These are phyloP conservation scores for Aphodius sticticus DNA, from an alignment of 2,888 invertebrate species.

Conservation along the genomic window DNA sequence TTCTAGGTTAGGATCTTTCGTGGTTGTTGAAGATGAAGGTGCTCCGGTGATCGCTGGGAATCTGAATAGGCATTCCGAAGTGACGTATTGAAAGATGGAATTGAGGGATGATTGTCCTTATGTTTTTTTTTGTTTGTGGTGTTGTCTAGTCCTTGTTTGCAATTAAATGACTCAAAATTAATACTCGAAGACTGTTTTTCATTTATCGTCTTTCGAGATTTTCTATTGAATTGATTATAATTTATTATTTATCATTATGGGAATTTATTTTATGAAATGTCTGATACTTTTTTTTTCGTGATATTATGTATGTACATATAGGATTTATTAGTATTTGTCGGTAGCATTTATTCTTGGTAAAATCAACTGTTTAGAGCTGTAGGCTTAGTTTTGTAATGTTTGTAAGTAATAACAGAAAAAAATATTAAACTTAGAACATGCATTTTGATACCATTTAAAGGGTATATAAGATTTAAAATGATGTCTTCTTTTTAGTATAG, in stretches of 20 bases:
- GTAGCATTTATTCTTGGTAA: constrained; percentile 4
- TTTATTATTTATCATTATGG: not conserved
- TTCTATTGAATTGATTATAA: not conserved
- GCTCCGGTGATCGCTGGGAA: constrained; percentile 28
- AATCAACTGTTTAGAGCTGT: not conserved
- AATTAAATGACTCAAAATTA: not conserved
- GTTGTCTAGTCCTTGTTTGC: not conserved
- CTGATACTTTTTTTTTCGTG: not conserved
- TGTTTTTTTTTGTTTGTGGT: not conserved
- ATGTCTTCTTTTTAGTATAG: not conserved
- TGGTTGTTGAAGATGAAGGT: constrained; percentile 56
- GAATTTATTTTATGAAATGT: constrained; percentile 9
- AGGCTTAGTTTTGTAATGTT: constrained; percentile 4
- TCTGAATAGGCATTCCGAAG: constrained; percentile 23
- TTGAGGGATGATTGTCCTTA: not conserved
- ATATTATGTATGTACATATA: not conserved
- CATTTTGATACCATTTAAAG: not conserved
- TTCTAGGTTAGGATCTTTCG: constrained; percentile 64
- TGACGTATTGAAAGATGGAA: constrained; percentile 28
- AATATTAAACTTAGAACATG: not conserved
- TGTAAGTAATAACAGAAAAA: not conserved
- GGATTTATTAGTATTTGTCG: not conserved
- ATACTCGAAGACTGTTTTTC: not conserved
- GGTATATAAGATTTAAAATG: constrained; percentile 4
- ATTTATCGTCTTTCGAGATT: not conserved